Evolutionary conservation across 2,113 vertebrate genomes (phyloP).

Genomic region (Ochotona curzoniae): DNA sequence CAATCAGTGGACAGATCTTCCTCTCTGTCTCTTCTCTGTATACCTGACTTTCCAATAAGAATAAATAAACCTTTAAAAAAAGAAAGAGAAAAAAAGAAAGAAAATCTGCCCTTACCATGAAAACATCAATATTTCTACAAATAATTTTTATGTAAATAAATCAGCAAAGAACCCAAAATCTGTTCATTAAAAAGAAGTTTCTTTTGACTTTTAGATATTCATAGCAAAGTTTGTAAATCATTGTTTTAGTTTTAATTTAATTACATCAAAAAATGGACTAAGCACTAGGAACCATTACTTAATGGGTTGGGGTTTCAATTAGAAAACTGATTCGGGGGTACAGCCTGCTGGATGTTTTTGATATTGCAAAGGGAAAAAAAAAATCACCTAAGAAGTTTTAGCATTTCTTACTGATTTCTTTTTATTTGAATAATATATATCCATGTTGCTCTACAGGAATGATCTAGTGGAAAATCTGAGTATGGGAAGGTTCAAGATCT

Average conservation of each 20-base stretch:
- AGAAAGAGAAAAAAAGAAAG: too few relatives aligned
- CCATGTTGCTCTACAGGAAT: constrained; percentile 10
- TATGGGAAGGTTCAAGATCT: background rate
- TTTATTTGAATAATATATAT: background rate
- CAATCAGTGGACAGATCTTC: too few relatives aligned
- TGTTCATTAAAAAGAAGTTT: constrained; percentile 3
- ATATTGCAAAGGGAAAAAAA: constrained; percentile 79
- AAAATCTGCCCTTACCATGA: too few relatives aligned
- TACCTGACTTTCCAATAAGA: too few relatives aligned
- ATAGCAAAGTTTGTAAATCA: constrained; percentile 21
- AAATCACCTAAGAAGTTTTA: background rate
- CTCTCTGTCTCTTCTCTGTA: too few relatives aligned
- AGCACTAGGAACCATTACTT: background rate
- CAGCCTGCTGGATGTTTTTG: constrained; percentile 83
- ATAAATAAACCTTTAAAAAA: too few relatives aligned
- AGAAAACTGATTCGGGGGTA: constrained; percentile 75
- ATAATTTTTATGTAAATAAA: constrained; percentile 45
- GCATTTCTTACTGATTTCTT: background rate
- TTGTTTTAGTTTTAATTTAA: constrained; percentile 14
- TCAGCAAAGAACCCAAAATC: background rate
- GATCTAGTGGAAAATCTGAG: background rate
- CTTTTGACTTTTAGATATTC: constrained; percentile 7
- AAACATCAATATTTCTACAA: constrained; percentile 28
- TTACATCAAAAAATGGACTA: background rate
- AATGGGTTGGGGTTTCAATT: background rate